Evolutionary conservation across 2,113 vertebrate species (phyloP).

Genomic region (Rutilus rutilus): DNA sequence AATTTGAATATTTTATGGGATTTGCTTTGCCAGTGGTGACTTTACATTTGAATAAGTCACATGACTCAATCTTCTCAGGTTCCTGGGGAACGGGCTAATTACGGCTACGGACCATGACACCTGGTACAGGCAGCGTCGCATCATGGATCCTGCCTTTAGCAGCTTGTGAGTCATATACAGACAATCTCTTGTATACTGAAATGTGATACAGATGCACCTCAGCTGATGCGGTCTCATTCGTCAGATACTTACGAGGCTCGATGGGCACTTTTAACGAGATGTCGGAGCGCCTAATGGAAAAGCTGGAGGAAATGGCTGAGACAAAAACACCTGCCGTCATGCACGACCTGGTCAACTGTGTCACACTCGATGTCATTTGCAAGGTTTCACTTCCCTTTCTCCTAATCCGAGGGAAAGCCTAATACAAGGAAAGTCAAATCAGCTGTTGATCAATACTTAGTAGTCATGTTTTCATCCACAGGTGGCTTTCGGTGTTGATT

Average conservation of each 20-base stretch:
- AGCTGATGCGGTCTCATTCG: not conserved
- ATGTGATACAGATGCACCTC: not conserved
- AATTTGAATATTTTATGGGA: not conserved
- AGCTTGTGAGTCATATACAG: conserved; percentile 74
- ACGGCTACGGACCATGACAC: conserved; percentile 78
- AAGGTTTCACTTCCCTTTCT: conserved; percentile 62
- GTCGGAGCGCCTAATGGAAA: conserved; percentile 70
- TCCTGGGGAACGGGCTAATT: conserved; percentile 84
- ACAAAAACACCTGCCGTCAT: conserved; percentile 59
- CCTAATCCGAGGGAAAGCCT: not conserved
- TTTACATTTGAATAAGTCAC: not conserved
- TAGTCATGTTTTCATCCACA: conserved; percentile 57
- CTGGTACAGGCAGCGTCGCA: conserved; percentile 87
- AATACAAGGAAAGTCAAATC: not conserved
- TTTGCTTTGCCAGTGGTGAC: not conserved
- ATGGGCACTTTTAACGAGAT: conserved; percentile 72
- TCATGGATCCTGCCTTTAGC: conserved; percentile 91
- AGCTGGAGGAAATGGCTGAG: conserved; percentile 62
- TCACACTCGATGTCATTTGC: conserved; percentile 73
- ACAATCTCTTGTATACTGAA: not conserved
- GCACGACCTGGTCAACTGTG: conserved; percentile 66
- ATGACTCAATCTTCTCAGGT: conserved; percentile 69
- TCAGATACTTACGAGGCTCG: conserved; percentile 72
- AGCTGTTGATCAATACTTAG: not conserved
- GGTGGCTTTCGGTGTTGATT: conserved; percentile 88